A percentile compares a stretch with the other conserved stretches of the same genome.
Evolutionary conservation across 2,888 invertebrate species (phyloP).

Genomic region (Cerastis rubricosa): DNA sequence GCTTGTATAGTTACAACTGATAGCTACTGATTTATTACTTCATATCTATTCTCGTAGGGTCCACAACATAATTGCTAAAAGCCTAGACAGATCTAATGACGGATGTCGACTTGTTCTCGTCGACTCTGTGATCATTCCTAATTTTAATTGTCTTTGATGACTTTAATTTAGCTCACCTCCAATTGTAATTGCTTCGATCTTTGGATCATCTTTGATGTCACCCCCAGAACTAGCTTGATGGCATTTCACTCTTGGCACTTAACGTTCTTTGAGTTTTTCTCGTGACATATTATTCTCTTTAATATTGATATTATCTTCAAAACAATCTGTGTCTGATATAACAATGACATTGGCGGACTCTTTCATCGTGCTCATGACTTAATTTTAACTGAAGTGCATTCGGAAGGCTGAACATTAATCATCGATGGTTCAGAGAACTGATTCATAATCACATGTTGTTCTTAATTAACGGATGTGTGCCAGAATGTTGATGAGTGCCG

Average conservation of each 20-base stretch:
- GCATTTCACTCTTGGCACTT: conserved; percentile 40
- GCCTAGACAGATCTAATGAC: too few species aligned
- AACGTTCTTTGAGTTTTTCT: conserved; percentile 1
- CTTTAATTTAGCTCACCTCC: conserved; percentile 21
- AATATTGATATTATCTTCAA: conserved; percentile 45
- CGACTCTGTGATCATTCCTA: conserved; percentile 11
- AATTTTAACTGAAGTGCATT: conserved; percentile 68
- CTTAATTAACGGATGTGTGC: conserved; percentile 58
- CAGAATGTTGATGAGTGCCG: conserved; percentile 53
- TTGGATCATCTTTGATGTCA: conserved; percentile 32
- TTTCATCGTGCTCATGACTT: conserved; percentile 58
- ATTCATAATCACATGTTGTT: conserved; percentile 54
- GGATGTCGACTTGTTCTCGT: not conserved
- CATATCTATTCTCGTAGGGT: not conserved
- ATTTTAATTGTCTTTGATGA: conserved; percentile 23
- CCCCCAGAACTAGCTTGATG: conserved; percentile 1
- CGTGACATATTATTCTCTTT: conserved; percentile 11
- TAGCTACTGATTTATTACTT: not conserved
- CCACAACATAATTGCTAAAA: too few species aligned
- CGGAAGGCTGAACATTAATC: conserved; percentile 63
- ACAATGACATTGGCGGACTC: conserved; percentile 64
- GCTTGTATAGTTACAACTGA: not conserved
- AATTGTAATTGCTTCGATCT: conserved; percentile 18
- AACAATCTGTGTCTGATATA: conserved; percentile 47
- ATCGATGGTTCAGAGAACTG: conserved; percentile 61